These are phyloP conservation scores for Dasyurus viverrinus DNA, from an alignment of 2,113 vertebrate species.

Conservation along the genomic window DNA sequence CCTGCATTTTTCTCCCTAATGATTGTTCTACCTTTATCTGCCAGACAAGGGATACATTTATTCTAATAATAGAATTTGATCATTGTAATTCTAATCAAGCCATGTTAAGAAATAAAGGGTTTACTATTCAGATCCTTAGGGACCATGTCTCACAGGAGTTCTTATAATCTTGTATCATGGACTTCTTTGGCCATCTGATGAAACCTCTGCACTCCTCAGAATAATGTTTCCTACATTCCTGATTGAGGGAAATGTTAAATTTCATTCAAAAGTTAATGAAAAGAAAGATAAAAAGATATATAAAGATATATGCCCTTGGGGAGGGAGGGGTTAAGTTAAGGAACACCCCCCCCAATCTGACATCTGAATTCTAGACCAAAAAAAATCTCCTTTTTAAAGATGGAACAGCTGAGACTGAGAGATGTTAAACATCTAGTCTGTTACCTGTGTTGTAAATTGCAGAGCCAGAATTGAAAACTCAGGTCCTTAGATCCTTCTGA, in stretches of 20 bases:
- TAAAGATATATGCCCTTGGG: too few species aligned
- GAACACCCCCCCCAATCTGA: neutral
- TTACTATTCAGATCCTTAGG: neutral
- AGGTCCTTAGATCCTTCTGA: neutral
- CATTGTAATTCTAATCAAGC: neutral
- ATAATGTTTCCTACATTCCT: neutral
- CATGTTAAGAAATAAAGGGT: neutral
- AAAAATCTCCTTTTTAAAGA: neutral
- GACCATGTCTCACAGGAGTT: neutral
- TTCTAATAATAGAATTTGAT: neutral
- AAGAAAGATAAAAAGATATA: neutral
- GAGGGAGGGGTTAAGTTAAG: neutral
- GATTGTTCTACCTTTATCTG: neutral
- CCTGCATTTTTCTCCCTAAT: neutral
- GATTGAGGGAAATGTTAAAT: neutral
- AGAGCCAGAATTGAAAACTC: neutral
- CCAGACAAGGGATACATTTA: neutral
- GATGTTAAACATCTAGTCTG: neutral
- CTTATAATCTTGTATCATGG: neutral
- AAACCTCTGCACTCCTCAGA: neutral
- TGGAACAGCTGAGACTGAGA: neutral
- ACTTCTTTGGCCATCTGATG: neutral
- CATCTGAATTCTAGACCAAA: neutral
- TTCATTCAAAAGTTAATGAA: neutral
- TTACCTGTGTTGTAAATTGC: neutral